phyloP scores from a whole-genome alignment of 2,888 invertebrate species.

The Eilema griseolum region DNA sequence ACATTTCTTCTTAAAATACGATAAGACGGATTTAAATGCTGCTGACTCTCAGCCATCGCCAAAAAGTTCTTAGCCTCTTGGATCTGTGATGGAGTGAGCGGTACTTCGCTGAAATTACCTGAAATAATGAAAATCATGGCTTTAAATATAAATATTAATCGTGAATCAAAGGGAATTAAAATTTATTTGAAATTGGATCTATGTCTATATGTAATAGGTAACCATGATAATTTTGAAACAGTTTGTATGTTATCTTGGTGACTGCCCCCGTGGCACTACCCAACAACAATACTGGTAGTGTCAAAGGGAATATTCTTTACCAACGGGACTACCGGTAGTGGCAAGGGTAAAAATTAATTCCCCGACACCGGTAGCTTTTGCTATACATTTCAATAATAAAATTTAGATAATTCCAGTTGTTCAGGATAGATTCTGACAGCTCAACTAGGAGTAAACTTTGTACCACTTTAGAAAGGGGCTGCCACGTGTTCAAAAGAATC shows the following conservation, averaged over 20 bases:
- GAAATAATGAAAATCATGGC: constrained; percentile 36
- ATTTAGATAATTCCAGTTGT: no score
- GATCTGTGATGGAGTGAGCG: constrained; percentile 59
- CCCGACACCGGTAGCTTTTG: no score
- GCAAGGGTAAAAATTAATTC: no score
- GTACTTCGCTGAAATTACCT: constrained; percentile 64
- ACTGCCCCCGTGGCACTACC: no score
- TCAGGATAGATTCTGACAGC: background rate
- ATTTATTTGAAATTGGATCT: background rate
- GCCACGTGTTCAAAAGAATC: no score
- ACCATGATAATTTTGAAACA: no score
- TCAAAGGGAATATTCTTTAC: no score
- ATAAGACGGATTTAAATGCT: constrained; percentile 55
- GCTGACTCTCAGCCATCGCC: constrained; percentile 61
- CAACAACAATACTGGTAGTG: no score
- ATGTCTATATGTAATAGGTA: no score
- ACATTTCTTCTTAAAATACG: constrained; percentile 57
- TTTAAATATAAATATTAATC: background rate
- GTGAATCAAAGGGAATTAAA: background rate
- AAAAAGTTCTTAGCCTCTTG: constrained; percentile 61
- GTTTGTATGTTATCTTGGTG: no score
- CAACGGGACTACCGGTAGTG: no score
- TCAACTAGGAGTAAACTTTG: background rate
- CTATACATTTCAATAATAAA: no score
- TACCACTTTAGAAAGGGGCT: background rate